These are phyloP conservation scores for Halictus ligatus DNA, from an alignment of 2,888 invertebrate genomes.

Conservation along the genomic window DNA sequence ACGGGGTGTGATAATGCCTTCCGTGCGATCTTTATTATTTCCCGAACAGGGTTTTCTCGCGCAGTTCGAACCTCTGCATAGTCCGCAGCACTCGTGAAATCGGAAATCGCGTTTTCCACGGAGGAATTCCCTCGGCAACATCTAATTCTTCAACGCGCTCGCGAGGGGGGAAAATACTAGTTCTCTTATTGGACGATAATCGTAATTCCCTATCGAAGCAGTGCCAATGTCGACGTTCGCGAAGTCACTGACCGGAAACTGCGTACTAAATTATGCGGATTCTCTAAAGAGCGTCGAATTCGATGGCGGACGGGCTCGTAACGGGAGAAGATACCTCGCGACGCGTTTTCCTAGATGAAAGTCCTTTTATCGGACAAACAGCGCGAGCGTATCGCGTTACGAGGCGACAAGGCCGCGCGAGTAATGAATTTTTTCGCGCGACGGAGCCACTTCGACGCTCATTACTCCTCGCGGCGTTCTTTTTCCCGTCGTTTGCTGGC, in stretches of 20 bases:
- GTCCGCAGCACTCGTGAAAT: not conserved
- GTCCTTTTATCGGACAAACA: not conserved
- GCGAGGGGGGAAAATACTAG: not conserved
- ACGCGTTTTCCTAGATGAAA: not conserved
- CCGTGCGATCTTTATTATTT: conserved; percentile 13
- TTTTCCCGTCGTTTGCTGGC: not conserved
- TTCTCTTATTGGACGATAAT: not conserved
- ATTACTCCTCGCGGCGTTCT: conserved; percentile 5
- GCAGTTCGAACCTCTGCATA: not conserved
- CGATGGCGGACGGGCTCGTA: not conserved
- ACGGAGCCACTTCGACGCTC: not conserved
- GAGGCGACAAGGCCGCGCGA: not conserved
- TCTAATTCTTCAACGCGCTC: not conserved
- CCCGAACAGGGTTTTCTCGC: not conserved
- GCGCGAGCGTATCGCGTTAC: not conserved
- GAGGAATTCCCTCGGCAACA: too few species aligned
- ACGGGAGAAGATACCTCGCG: not conserved
- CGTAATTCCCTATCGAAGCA: not conserved
- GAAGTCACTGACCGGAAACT: not conserved
- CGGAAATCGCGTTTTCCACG: not conserved
- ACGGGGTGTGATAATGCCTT: not conserved
- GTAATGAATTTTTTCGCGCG: conserved; percentile 16
- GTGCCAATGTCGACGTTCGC: too few species aligned
- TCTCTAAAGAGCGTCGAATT: not conserved
- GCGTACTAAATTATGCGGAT: not conserved